Conservation (phyloP, 1,140 invertebrate genomes). For the silkworm (Bombyx mori) region DNA sequence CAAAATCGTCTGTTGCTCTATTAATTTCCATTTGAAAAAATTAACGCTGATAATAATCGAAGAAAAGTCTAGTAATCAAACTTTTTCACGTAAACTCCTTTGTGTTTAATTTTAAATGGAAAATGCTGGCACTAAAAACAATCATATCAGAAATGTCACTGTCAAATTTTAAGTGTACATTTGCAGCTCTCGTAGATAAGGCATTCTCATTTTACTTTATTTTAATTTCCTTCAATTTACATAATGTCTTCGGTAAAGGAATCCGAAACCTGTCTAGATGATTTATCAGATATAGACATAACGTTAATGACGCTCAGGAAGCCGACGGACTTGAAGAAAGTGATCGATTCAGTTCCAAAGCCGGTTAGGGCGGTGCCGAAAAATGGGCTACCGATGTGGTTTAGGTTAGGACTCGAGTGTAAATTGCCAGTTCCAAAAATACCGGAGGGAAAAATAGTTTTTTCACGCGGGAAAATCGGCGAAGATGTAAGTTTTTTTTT, state of each 20-base stretch:
- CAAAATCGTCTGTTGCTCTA: too few species aligned
- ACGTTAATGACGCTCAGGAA: constrained; percentile 56
- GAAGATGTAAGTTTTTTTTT: constrained; percentile 48
- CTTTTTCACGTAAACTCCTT: too few species aligned
- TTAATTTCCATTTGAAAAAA: too few species aligned
- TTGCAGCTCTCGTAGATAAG: constrained; percentile 9
- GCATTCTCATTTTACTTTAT: constrained; percentile 15
- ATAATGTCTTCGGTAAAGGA: constrained; percentile 29
- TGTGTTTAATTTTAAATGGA: too few species aligned
- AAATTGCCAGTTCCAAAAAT: constrained; percentile 64
- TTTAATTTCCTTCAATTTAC: constrained; percentile 2
- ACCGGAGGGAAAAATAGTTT: constrained; percentile 50
- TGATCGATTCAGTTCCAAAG: constrained; percentile 58
- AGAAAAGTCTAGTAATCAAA: too few species aligned
- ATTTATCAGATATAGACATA: constrained; percentile 35
- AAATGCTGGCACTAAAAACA: too few species aligned
- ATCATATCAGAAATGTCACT: background rate
- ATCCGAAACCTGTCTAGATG: constrained; percentile 26
- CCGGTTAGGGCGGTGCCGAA: constrained; percentile 55
- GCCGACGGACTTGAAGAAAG: constrained; percentile 59
- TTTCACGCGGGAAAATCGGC: constrained; percentile 60
- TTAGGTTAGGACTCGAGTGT: constrained; percentile 48
- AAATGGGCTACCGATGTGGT: constrained; percentile 62
- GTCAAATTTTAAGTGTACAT: constrained; percentile 16
- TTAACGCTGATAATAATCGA: too few species aligned